phyloP scores from a whole-genome alignment of 2,113 vertebrate species.

The Rhegmatorhina hoffmannsi region DNA sequence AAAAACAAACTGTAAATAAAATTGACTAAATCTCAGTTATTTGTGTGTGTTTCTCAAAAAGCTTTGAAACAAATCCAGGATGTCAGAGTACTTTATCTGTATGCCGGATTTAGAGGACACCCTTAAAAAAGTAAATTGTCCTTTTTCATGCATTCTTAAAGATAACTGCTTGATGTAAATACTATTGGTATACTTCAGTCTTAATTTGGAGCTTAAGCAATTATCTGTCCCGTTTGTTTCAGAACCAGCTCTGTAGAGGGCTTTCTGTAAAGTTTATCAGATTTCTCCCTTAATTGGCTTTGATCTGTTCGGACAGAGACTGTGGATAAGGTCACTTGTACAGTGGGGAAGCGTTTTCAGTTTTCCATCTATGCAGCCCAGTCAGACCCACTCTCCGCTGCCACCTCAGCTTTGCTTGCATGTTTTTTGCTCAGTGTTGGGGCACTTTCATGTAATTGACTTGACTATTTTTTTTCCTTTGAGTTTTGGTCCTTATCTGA shows the following conservation, averaged over 20 bases:
- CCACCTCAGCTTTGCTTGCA: conserved; percentile 37
- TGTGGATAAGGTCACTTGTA: background rate
- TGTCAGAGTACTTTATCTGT: conserved; percentile 65
- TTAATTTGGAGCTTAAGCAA: conserved; percentile 23
- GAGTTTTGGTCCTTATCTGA: conserved; percentile 27
- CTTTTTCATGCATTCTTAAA: conserved; percentile 43
- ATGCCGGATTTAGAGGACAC: conserved; percentile 60
- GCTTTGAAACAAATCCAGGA: conserved; percentile 76
- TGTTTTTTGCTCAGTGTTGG: conserved; percentile 48
- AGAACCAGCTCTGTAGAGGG: conserved; percentile 48
- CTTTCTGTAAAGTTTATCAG: conserved; percentile 34
- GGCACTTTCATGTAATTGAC: conserved; percentile 58
- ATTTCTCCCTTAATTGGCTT: conserved; percentile 3
- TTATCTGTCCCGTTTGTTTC: conserved; percentile 17
- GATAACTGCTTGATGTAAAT: conserved; percentile 33
- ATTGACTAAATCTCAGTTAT: conserved; percentile 85
- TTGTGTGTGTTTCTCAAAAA: conserved; percentile 89
- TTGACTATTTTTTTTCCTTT: background rate
- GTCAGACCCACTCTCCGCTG: conserved; percentile 1
- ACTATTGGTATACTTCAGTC: background rate
- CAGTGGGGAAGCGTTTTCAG: conserved; percentile 31
- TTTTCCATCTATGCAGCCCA: conserved; percentile 21
- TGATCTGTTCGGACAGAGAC: background rate
- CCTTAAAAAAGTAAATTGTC: conserved; percentile 54
- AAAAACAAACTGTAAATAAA: conserved; percentile 84